phyloP scores from a whole-genome alignment of 2,113 vertebrate genomes.

The Copsychus sechellarum region DNA sequence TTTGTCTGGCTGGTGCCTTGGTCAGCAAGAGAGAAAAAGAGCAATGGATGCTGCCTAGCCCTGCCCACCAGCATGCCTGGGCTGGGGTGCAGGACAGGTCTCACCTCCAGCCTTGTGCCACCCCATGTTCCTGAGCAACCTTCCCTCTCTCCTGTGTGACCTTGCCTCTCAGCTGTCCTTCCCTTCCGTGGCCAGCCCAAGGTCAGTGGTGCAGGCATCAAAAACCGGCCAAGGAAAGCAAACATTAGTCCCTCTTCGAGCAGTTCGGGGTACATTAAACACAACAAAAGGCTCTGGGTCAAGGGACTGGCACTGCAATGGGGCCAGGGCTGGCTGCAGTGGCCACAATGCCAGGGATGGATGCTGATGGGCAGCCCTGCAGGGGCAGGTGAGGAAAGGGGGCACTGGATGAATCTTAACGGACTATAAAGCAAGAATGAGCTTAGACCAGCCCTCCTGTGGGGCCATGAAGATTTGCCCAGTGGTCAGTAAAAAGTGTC shows the following conservation, averaged over 20 bases:
- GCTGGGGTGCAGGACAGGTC: not conserved
- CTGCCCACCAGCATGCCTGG: not conserved
- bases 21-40: not conserved
- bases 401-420: not conserved
- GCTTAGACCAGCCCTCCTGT: not conserved
- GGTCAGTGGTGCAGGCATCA: constrained; percentile 83
- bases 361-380: rapidly evolving
- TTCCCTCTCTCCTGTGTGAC: constrained; percentile 72
- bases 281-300: not conserved
- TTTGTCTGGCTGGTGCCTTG: not conserved
- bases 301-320: not conserved
- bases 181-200: constrained; percentile 82
- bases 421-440: not conserved
- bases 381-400: rapidly evolving
- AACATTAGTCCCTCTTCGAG: constrained; percentile 31
- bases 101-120: not conserved
- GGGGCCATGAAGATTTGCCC: not conserved
- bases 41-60: not conserved
- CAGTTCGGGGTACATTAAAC: not conserved
- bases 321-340: not conserved
- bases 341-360: not conserved
- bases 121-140: constrained; percentile 68
- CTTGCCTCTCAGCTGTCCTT: constrained; percentile 77
- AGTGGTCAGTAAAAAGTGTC: not conserved
- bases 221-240: constrained; percentile 65